Evolutionary conservation across 1,140 invertebrate species (phyloP), one percentile per base, ranked within the genome.

Genomic region (Epicauta chinensis): DNA sequence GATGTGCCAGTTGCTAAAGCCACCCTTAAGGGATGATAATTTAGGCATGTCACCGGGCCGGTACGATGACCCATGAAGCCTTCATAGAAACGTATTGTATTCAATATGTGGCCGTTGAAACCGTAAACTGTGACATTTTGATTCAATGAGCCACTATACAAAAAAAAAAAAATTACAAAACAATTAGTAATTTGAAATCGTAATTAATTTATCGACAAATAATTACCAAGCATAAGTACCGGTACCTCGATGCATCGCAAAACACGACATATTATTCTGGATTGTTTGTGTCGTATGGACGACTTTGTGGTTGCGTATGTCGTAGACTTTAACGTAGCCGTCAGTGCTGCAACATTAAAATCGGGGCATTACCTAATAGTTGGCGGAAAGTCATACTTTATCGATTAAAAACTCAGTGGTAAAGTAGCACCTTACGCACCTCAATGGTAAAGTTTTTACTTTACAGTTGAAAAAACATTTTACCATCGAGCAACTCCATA

Each of bases 1-100:
- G 82, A 79, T 36, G 84, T 84, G 36, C 88, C 89, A 51, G 87
- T 84, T 45, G 86, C 87, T 60, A 92, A 63, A 51, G 81, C 77
- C 50, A 87, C 79, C 58, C 80, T 84, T 63, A 89, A 80, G 13
- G 90, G 87, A 73, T 96, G 92, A 74, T 94, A 96, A 45, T 83
- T 82, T 55, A 96, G 71, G 68, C 88, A 93, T 55, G 81, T 87
- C 44, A 93, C 86, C 17, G 89, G 83, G 12, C 86, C 87, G 51
- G 91, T 89, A 58, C 89, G 78, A 55, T 90, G 82, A 29, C 86
- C 87, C 80, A 93, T 92, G 68, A 96, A 94, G 37, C 91, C 91
- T 65, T 96, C 91, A 65, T 93, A 87, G 63, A 86, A 86, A 67
- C 89, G 87, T 62, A 94, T 86, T 1, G 81, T 80, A 66, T 84